These are phyloP conservation scores for Actinemys pallida DNA, from an alignment of 2,113 vertebrate genomes.

Conservation along the genomic window DNA sequence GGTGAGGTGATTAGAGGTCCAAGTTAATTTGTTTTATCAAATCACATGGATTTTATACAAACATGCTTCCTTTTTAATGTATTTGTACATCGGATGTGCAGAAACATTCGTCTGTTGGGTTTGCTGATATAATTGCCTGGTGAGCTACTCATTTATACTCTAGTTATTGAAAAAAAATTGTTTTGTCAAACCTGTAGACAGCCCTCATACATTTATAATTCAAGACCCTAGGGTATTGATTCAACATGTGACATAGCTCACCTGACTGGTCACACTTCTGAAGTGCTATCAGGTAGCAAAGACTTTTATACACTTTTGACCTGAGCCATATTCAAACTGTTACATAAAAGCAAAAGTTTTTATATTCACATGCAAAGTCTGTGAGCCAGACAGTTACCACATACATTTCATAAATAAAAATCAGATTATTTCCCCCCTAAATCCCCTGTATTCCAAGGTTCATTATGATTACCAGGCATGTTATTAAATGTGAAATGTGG, in stretches of 20 bases:
- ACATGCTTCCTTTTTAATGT: neutral
- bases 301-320: neutral
- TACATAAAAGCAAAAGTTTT: too few relatives aligned
- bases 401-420: neutral
- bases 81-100: neutral
- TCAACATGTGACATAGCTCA: too few relatives aligned
- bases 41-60: neutral
- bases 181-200: neutral
- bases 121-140: neutral
- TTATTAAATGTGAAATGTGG: neutral
- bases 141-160: neutral
- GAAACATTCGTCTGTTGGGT: neutral
- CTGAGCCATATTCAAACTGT: neutral
- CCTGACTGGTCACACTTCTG: too few relatives aligned
- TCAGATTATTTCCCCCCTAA: neutral
- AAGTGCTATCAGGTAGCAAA: too few relatives aligned
- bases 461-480: neutral
- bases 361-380: too few relatives aligned
- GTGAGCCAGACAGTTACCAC: neutral
- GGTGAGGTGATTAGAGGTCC: neutral
- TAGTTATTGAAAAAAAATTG: neutral
- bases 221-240: neutral
- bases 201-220: fast-evolving
- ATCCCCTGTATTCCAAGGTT: neutral
- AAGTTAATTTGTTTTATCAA: neutral